These are phyloP conservation scores for Colletes collaris DNA, from an alignment of 2,888 invertebrate genomes.

Conservation along the genomic window DNA sequence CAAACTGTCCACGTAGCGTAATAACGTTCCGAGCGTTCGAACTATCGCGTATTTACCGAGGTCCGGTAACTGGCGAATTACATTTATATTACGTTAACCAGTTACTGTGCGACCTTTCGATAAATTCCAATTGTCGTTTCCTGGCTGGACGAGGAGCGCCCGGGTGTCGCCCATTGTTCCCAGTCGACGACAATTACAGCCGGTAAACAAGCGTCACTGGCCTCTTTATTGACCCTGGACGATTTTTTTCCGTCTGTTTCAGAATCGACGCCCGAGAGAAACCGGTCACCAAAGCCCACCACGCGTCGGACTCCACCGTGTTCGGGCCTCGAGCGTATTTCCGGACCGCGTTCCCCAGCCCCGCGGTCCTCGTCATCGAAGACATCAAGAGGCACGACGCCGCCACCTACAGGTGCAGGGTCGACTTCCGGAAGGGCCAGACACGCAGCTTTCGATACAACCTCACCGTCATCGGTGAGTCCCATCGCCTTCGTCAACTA, in stretches of 20 bases:
- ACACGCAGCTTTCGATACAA: constrained; percentile 95
- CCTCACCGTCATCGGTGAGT: constrained; percentile 95
- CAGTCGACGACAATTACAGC: constrained; percentile 5
- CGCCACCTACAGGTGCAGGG: constrained; percentile 94
- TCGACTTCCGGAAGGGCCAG: constrained; percentile 95
- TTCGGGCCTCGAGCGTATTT: constrained; percentile 95
- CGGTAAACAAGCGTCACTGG: not conserved
- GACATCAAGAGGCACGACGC: constrained; percentile 95
- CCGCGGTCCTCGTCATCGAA: constrained; percentile 92
- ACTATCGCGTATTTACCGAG: constrained; percentile 17
- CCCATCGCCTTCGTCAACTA: not conserved
- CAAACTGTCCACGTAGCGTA: constrained; percentile 11
- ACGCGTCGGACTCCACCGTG: constrained; percentile 93
- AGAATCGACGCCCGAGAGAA: constrained; percentile 95
- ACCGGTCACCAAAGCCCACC: constrained; percentile 90
- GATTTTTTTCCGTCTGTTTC: constrained; percentile 79
- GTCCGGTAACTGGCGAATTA: constrained; percentile 35
- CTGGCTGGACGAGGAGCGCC: not conserved
- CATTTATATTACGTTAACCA: constrained; percentile 38
- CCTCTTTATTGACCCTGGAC: not conserved
- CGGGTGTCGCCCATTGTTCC: constrained; percentile 12
- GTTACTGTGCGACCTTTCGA: constrained; percentile 22
- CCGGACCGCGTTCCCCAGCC: constrained; percentile 88
- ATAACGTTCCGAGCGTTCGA: constrained; percentile 27
- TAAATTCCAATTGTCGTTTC: constrained; percentile 23